Evolutionary conservation across 2,113 vertebrate genomes (phyloP), one percentile per base, ranked within the genome.

Genomic region (Geococcyx californianus): DNA sequence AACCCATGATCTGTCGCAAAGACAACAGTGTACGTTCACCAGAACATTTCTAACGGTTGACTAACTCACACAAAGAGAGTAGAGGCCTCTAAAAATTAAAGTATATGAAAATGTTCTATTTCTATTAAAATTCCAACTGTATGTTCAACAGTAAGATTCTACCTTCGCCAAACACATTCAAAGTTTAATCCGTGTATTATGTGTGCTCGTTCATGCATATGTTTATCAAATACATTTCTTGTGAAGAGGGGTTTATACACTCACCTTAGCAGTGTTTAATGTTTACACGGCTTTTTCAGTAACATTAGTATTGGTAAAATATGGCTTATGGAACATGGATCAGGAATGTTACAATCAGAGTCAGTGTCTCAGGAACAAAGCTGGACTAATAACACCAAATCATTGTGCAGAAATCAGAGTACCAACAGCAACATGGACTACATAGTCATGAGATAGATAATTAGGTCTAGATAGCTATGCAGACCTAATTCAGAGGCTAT

Each of bases 271-370:
- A 68, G 3, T 2, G 10, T 13, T 72, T 36, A 67, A 44, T 11
- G 12, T 13, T 45, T 16, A 5, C 2, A 49, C 9, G 1, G 0
- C 8, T 79, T 44, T 59, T 47, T 42, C 49, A 66, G 3, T 42
- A 49, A 16, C 8, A 5, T 49, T 21, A 38, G 7, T 4, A 1
- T 12, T 26, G 70, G 40, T 11, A 60, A 42, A 72, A 4, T 4
- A 11, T 9, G 0, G 21, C 0, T 59, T 20, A 10, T 0, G 1
- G 34, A 40, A 29, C 34, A 63, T 12, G 34, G 56, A 72, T 36
- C n/a, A 54, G 29, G 7, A 56, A n/a, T 9, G 45, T 7, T n/a
- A 69, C 0, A 4, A 72, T 60, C 29, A 59, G 16, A 72, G 28
- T 45, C 42, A 0, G 0, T 33, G 8, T 29, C 58, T 45, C 8